phyloP scores from a whole-genome alignment of 1,140 invertebrate genomes.

The Hyposmocoma kahamanoa region DNA sequence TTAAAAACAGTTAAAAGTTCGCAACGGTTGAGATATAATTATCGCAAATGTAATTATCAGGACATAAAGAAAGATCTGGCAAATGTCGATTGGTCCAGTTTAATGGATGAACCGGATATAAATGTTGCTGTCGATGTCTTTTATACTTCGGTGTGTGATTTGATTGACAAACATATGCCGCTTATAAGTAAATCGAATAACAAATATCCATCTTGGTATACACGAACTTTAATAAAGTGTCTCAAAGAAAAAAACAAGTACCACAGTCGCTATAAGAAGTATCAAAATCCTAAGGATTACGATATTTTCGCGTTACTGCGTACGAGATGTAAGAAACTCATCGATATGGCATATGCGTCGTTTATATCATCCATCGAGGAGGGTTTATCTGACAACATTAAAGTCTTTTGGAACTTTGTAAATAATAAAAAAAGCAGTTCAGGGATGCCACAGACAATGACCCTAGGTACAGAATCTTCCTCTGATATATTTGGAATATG shows the following conservation, averaged over 20 bases:
- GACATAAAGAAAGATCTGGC: neutral
- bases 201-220: too few relatives aligned
- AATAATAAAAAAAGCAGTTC: neutral
- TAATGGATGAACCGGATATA: neutral
- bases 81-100: neutral
- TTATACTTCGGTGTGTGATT: neutral
- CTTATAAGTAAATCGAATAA: neutral
- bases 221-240: too few relatives aligned
- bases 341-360: neutral
- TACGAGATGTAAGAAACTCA: neutral
- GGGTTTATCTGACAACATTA: neutral
- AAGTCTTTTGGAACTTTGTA: neutral
- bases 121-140: neutral
- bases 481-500: neutral
- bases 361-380: neutral
- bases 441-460: neutral
- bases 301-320: neutral
- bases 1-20: neutral
- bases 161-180: neutral
- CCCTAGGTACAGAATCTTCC: neutral
- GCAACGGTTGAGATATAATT: neutral
- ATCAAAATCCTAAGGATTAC: neutral
- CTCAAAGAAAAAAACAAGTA: neutral
- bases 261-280: neutral
- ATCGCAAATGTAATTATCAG: neutral